These are phyloP conservation scores for Lineus longissimus DNA, from an alignment of 1,140 invertebrate genomes.

Conservation along the genomic window DNA sequence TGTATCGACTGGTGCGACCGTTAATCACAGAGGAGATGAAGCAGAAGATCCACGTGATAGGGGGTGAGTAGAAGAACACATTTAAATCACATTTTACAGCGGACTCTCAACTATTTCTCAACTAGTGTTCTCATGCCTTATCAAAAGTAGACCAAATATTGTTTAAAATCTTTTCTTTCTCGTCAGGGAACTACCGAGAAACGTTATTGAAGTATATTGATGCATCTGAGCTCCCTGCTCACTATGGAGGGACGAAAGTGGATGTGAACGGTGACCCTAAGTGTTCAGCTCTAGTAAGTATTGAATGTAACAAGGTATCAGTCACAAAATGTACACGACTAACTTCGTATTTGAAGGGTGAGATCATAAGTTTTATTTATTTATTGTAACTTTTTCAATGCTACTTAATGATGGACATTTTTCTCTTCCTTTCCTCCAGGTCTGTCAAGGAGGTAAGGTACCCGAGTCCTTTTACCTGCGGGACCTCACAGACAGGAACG, in stretches of 20 bases:
- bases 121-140: neutral
- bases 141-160: neutral
- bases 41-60: constrained; percentile 82
- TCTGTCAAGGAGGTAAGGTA: constrained; percentile 73
- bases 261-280: constrained; percentile 72
- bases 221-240: constrained; percentile 70
- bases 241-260: constrained; percentile 73
- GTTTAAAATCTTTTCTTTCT: neutral
- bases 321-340: constrained; percentile 72
- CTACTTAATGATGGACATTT: too few relatives aligned
- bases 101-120: neutral
- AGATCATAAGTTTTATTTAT: too few relatives aligned
- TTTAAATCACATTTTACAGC: neutral
- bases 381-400: too few relatives aligned
- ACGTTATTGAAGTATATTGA: constrained; percentile 65
- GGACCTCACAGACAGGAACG: constrained; percentile 25
- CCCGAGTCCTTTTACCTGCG: constrained; percentile 68
- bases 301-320: constrained; percentile 59
- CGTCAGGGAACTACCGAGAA: constrained; percentile 65
- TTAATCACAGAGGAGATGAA: constrained; percentile 85
- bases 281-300: constrained; percentile 54
- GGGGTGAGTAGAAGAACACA: constrained; percentile 56
- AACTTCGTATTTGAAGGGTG: too few relatives aligned
- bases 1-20: constrained; percentile 82
- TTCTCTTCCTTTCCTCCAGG: constrained; percentile 58